phyloP scores from a whole-genome alignment of 2,113 vertebrate genomes.

The Etheostoma spectabile region DNA sequence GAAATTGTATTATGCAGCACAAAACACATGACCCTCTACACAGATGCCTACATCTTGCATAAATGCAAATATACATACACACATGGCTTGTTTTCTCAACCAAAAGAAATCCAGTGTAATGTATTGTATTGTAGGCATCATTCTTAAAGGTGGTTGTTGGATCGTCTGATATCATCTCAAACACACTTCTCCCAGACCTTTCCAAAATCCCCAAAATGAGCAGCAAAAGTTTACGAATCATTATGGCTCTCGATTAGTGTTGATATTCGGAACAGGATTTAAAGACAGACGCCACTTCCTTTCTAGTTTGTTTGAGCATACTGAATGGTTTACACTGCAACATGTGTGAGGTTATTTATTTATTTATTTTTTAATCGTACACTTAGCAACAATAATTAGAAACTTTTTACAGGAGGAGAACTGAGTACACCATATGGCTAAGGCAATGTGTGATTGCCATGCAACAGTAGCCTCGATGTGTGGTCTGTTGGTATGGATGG shows the following conservation, averaged over 20 bases:
- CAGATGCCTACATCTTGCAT: neutral
- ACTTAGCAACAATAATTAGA: neutral
- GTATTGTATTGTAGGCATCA: neutral
- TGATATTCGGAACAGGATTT: neutral
- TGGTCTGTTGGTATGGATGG: neutral
- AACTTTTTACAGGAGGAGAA: neutral
- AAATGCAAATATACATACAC: neutral
- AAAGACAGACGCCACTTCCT: neutral
- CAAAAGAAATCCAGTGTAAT: neutral
- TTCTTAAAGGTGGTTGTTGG: too few species aligned
- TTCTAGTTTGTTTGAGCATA: neutral
- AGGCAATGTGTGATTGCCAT: conserved; percentile 45
- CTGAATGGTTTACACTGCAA: neutral
- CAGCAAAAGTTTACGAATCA: too few species aligned
- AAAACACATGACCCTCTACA: neutral
- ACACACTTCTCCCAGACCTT: too few species aligned
- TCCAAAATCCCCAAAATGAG: neutral
- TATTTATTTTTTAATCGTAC: neutral
- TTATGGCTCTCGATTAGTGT: neutral
- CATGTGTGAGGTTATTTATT: neutral
- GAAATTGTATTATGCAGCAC: neutral
- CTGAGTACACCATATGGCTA: conserved; percentile 25
- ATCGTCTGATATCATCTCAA: too few species aligned
- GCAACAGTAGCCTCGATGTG: conserved; percentile 23
- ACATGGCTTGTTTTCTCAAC: neutral